Conservation (phyloP, 2,888 invertebrate species). For the Erynnis tages region DNA sequence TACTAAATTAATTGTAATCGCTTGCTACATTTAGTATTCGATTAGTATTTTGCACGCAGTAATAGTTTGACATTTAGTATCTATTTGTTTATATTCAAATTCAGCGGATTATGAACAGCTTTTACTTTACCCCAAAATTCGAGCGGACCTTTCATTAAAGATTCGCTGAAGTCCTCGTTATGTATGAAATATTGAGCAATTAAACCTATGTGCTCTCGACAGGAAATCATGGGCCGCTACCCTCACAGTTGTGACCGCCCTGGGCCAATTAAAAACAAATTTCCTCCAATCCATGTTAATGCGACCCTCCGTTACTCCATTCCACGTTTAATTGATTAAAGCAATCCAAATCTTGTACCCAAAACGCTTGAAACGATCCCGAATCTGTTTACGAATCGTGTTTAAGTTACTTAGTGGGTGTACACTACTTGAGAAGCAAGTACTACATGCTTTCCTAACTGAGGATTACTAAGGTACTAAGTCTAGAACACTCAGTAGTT, state of each 20-base stretch:
- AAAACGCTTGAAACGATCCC: conserved; percentile 21
- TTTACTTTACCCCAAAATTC: no score
- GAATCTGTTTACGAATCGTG: conserved; percentile 19
- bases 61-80: no score
- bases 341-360: conserved; percentile 20
- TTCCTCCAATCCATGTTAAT: conserved; percentile 12
- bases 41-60: no score
- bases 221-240: conserved; percentile 6
- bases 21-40: no score
- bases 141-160: no score
- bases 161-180: neutral
- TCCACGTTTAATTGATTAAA: conserved; percentile 24
- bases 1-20: no score
- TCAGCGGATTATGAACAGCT: no score
- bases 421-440: neutral
- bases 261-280: conserved; percentile 18
- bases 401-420: conserved; percentile 6
- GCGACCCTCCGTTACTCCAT: conserved; percentile 20
- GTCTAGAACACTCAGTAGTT: no score
- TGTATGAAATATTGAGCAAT: conserved; percentile 7
- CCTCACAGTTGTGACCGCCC: conserved; percentile 4
- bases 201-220: conserved; percentile 12
- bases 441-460: neutral
- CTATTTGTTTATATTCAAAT: no score
- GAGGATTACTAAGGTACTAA: no score